Base-by-base conservation (phyloP, 2,888 invertebrate genomes). In the Gerosis bhagava region DNA sequence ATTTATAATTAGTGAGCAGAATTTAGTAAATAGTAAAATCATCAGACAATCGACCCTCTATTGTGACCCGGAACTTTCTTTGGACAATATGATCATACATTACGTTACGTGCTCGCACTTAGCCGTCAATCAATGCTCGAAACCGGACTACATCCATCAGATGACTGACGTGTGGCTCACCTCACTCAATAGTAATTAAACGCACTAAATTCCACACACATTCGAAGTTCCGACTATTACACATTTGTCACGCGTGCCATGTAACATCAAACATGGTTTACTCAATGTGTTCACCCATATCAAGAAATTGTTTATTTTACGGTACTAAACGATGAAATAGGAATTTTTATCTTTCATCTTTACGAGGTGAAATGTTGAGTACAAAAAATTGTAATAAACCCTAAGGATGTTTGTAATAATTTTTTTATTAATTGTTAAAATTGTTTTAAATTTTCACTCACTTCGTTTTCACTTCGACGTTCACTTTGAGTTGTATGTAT, bases 161-260 rank as follows among this genome's bases (percentile, higher is more conserved):
- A 17, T 19, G 13, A 19, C 31, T 37, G 45, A 37, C 37, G 36
- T 11, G 24, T 5, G 36, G 36, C 11, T 45, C 29, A 45, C 45
- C 45, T 36, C 37, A 29, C 36, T 45, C 45, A 31, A 31, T 10
- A 10, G 36, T 63, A 65, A 77, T 73, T 67, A 68, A 63, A 64
- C 56, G 61, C 57, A 63, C 65, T 68, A 73, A 73, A 75, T 67
- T 65, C 62, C 56, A 50, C 48, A 56, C 57, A 64, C 60, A 67
- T 62, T 58, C 47, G 50, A 46, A 48, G 53, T 34, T 12, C 44
- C 17, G 24, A 8, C 19, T 11, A 46, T 46, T 46, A 46, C 25
- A 32, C 29, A 46, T 46, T 45, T 39, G 45, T 39, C 32, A 45
- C 32, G 45, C 45, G 37, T 45, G 45, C n/a, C n/a, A 32, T 24